A percentile compares a stretch with the other conserved stretches of the same genome.
These are phyloP conservation scores for Heterotis niloticus DNA, from an alignment of 2,113 vertebrate genomes.

Conservation along the genomic window DNA sequence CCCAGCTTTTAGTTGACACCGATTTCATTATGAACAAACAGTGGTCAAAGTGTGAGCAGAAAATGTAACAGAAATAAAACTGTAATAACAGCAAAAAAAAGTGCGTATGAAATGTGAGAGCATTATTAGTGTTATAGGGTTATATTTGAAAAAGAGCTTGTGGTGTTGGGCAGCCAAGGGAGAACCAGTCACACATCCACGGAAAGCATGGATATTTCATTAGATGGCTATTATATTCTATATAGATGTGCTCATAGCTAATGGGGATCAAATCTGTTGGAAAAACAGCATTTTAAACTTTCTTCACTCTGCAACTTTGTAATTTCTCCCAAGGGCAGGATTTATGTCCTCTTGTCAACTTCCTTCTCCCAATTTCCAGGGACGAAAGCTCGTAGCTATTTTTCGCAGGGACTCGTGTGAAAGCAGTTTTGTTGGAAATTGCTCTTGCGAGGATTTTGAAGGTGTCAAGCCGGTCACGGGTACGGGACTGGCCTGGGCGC, in stretches of 20 bases:
- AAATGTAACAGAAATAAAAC: neutral
- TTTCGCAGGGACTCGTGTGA: neutral
- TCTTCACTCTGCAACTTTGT: constrained; percentile 4
- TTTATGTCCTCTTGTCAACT: neutral
- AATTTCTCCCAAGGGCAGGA: constrained; percentile 5
- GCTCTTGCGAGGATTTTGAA: neutral
- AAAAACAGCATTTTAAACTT: neutral
- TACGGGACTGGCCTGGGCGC: too few relatives aligned
- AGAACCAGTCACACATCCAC: neutral
- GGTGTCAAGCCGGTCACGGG: neutral
- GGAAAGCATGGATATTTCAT: neutral
- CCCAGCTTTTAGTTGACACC: neutral
- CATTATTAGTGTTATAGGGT: neutral
- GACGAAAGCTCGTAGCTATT: neutral
- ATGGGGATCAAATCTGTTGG: constrained; percentile 9
- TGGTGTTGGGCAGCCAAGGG: neutral
- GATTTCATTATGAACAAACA: too few relatives aligned
- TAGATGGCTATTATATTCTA: neutral
- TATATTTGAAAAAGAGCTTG: neutral
- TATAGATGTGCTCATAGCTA: neutral
- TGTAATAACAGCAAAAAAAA: neutral
- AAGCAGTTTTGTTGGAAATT: neutral
- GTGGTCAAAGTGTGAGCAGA: too few relatives aligned
- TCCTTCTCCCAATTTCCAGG: neutral
- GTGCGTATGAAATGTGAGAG: neutral